Evolutionary conservation across 2,113 vertebrate genomes (phyloP).

Genomic region (Osmerus mordax): DNA sequence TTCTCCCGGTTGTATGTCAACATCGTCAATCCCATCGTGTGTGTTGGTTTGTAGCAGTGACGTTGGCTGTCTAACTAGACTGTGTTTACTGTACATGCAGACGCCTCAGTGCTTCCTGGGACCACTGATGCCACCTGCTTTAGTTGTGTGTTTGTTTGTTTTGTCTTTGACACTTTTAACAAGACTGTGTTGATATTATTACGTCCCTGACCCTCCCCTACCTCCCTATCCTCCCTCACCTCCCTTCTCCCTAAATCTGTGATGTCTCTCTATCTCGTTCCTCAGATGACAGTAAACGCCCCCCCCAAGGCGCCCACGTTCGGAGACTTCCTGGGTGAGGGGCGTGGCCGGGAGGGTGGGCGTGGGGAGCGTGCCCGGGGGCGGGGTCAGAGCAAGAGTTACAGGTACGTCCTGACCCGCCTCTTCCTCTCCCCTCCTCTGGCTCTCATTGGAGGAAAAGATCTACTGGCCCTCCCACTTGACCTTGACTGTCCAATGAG

Average conservation of each 20-base stretch:
- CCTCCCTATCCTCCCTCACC: not conserved
- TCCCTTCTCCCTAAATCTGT: constrained; percentile 6
- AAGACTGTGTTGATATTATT: constrained; percentile 15
- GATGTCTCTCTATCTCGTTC: constrained; percentile 30
- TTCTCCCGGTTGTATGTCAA: constrained; percentile 14
- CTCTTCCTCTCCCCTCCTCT: not conserved
- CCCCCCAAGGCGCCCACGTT: constrained; percentile 76
- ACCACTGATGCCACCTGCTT: not conserved
- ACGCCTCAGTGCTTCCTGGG: not conserved
- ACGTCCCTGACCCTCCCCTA: not conserved
- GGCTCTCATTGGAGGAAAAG: too few species aligned
- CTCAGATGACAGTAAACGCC: constrained; percentile 68
- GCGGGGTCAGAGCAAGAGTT: constrained; percentile 66
- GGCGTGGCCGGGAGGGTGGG: constrained; percentile 49
- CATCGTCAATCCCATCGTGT: constrained; percentile 1
- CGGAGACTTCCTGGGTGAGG: constrained; percentile 80
- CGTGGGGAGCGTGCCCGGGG: constrained; percentile 59
- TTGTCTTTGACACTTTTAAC: not conserved
- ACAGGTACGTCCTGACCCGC: constrained; percentile 71
- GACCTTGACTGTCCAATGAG: too few species aligned
- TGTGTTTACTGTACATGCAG: not conserved
- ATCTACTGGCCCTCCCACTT: too few species aligned
- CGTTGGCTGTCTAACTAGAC: not conserved
- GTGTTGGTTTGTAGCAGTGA: not conserved
- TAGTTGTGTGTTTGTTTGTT: not conserved